These are phyloP conservation scores for Clinocottus analis DNA, from an alignment of 2,113 vertebrate genomes.

Conservation along the genomic window DNA sequence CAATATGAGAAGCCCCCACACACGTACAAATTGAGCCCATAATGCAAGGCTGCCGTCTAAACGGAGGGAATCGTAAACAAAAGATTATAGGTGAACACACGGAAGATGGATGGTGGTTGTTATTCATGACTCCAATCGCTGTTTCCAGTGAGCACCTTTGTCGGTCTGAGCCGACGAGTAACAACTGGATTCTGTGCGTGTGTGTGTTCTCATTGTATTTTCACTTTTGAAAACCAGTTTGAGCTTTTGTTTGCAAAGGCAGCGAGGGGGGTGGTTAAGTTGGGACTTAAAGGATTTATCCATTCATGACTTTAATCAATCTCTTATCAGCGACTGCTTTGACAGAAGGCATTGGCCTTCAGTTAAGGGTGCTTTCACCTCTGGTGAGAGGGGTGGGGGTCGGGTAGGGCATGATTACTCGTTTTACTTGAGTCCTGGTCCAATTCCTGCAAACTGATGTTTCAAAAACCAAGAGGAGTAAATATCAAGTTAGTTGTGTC, in stretches of 20 bases:
- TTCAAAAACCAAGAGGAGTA: background rate
- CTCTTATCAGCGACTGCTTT: constrained; percentile 18
- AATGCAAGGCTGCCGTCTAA: constrained; percentile 35
- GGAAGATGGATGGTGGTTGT: constrained; percentile 41
- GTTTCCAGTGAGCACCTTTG: constrained; percentile 32
- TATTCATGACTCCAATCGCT: constrained; percentile 44
- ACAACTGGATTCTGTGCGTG: constrained; percentile 2
- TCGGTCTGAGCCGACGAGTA: constrained; percentile 30
- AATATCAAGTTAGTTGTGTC: too few species aligned
- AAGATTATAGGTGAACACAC: constrained; percentile 51
- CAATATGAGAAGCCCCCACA: constrained; percentile 26
- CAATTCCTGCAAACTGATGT: background rate
- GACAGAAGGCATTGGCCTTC: constrained; percentile 26
- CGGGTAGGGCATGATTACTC: background rate
- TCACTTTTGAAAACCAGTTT: background rate
- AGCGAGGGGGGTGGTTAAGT: background rate
- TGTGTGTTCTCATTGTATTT: background rate
- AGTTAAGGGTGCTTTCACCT: constrained; percentile 4
- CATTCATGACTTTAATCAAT: constrained; percentile 32
- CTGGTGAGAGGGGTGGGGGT: too few species aligned
- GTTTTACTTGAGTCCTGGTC: background rate
- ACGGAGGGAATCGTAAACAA: constrained; percentile 53
- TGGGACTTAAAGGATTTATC: constrained; percentile 29
- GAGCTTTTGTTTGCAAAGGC: background rate
- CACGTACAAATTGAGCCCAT: constrained; percentile 43